Percentiles rank a stretch among this genome's conserved stretches.
phyloP scores from a whole-genome alignment of 2,888 invertebrate species.

The Pocota personata region DNA sequence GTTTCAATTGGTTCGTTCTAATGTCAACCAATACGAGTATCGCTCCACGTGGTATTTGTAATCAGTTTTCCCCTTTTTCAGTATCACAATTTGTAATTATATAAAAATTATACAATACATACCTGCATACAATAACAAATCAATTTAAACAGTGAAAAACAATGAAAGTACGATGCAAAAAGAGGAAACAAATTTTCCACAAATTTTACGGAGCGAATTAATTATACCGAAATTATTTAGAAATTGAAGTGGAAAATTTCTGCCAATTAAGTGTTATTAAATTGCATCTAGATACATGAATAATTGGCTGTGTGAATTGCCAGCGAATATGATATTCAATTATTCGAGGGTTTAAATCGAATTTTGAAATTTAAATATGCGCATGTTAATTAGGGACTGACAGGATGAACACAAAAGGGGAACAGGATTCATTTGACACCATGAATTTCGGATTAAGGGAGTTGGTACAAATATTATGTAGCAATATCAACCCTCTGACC shows the following conservation, averaged over 20 bases:
- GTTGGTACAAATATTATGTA: not conserved
- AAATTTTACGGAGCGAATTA: slow-evolving; percentile 3
- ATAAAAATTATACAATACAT: too few species aligned
- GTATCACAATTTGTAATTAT: too few species aligned
- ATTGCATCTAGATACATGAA: slow-evolving; percentile 44
- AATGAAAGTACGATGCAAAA: not conserved
- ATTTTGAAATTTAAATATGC: slow-evolving; percentile 36
- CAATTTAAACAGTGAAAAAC: not conserved
- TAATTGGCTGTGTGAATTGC: slow-evolving; percentile 19
- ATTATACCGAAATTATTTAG: slow-evolving; percentile 22
- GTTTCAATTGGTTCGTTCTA: too few species aligned
- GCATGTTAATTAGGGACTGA: slow-evolving; percentile 30
- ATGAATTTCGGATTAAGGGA: not conserved
- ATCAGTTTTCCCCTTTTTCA: too few species aligned
- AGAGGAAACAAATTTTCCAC: not conserved
- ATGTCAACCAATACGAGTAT: too few species aligned
- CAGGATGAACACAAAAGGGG: not conserved
- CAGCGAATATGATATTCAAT: slow-evolving; percentile 23
- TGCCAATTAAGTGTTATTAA: slow-evolving; percentile 35
- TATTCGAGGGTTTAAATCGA: slow-evolving; percentile 24
- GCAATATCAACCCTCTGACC: not conserved
- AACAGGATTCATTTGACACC: not conserved
- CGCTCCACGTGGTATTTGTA: too few species aligned
- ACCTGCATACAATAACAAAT: not conserved
- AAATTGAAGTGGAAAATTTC: slow-evolving; percentile 31